Base-by-base conservation (phyloP, 2,888 invertebrate genomes). In the Luperina testacea region DNA sequence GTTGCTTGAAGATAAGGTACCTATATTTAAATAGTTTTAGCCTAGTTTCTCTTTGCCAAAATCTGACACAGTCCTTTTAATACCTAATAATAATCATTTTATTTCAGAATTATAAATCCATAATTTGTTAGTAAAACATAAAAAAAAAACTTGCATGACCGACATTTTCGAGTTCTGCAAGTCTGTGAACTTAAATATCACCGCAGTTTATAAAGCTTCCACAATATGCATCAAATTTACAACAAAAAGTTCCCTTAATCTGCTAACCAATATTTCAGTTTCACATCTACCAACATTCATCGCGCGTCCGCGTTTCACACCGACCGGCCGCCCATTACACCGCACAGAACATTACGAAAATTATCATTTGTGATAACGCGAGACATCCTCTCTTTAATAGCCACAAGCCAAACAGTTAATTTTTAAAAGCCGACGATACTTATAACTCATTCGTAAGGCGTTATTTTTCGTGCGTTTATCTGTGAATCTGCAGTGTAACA, bases 401-500 rank as follows among this genome's bases (percentile, higher is more conserved):
- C 91, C 89, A 88, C 90, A 90, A 93, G 92, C 92, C 91, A 93
- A 93, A 92, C 94, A 92, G 94, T 93, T 93, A 93, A 94, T 94
- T 93, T 93, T 93, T 93, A 92, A 93, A 88, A 90, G 86, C 89
- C 90, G 87, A 90, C 88, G 90, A 89, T 87, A 87, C 90, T 91
- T 95, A 94, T 89, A 87, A 94, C 89, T 95, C 94, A 94, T 91
- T 91, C 90, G 80, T 82, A 87, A 92, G 94, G 94, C 94, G 94
- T 95, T 94, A 95, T 95, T 94, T 94, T 92, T 95, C 94, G 94
- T 91, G 83, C 91, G 92, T 94, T 96, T 89, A 96, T 96, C 96
- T 91, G 91, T 81, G 87, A 90, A 96, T 96, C 96, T 95, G 88
- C 88, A 83, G 90, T 89, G 92, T 93, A 95, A 95, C 95, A 95